phyloP scores from a whole-genome alignment of 2,888 invertebrate species.

The Pristionchus mayeri region DNA sequence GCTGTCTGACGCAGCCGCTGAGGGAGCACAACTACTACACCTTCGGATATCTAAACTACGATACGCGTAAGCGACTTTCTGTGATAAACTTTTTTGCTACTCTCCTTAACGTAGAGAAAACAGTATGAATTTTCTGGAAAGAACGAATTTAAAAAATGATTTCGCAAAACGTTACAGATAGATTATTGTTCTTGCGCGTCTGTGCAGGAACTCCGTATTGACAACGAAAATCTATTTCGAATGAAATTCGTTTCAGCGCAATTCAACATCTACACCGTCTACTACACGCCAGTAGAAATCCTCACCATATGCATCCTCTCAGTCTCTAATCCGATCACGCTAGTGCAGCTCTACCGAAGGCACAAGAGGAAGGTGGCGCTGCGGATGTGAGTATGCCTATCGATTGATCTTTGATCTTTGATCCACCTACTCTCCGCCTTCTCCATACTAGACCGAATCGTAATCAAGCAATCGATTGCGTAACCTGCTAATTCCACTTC shows the following conservation, averaged over 20 bases:
- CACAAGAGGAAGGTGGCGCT: conserved; percentile 75
- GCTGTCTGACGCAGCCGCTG: conserved; percentile 74
- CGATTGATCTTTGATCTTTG: neutral
- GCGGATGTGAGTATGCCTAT: conserved; percentile 66
- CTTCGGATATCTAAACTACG: conserved; percentile 66
- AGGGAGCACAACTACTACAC: conserved; percentile 71
- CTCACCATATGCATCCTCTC: conserved; percentile 70
- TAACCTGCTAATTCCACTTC: too few relatives aligned
- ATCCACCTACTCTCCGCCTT: neutral
- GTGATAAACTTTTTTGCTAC: neutral
- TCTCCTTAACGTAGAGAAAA: neutral
- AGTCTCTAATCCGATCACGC: conserved; percentile 74
- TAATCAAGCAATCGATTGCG: too few relatives aligned
- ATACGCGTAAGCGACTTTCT: too few relatives aligned
- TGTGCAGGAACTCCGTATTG: too few relatives aligned
- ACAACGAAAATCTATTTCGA: neutral
- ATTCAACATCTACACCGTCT: conserved; percentile 71
- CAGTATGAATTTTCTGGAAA: too few relatives aligned
- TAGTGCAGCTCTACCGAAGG: conserved; percentile 72
- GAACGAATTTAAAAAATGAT: neutral
- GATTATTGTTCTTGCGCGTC: neutral
- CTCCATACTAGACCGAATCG: too few relatives aligned
- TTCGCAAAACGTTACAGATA: too few relatives aligned
- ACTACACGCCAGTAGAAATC: conserved; percentile 74
- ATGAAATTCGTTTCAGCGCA: conserved; percentile 38